Percentiles rank a stretch among this genome's conserved stretches.
These are phyloP conservation scores for Metaphire vulgaris DNA, from an alignment of 1,140 invertebrate genomes.

Conservation along the genomic window DNA sequence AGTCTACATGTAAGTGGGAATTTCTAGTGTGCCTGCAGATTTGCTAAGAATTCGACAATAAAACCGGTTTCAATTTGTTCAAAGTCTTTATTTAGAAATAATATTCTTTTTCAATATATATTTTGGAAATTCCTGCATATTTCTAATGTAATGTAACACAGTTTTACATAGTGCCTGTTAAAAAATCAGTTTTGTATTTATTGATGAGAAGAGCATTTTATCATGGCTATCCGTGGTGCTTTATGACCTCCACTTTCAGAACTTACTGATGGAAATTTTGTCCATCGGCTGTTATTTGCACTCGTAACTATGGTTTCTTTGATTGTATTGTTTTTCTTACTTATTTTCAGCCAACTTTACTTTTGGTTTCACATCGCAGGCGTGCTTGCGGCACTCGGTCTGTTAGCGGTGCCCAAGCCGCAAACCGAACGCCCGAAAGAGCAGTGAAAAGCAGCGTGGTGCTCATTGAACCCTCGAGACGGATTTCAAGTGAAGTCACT, in stretches of 20 bases:
- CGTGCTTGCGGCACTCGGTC: background rate
- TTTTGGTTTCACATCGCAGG: background rate
- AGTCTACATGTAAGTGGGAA: conserved; percentile 57
- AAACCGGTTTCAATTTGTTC: no score
- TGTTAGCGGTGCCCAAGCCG: background rate
- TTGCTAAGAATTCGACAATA: no score
- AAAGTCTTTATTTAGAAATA: no score
- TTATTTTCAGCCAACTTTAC: background rate
- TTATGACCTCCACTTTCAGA: background rate
- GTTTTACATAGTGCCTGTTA: background rate
- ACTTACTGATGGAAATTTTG: no score
- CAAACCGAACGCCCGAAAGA: background rate
- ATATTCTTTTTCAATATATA: no score
- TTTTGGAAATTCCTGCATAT: background rate
- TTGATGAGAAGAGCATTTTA: background rate
- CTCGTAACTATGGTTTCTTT: background rate
- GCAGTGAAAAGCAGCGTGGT: background rate
- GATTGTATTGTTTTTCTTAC: background rate
- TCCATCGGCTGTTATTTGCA: no score
- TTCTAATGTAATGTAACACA: background rate
- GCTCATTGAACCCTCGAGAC: no score
- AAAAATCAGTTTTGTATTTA: background rate
- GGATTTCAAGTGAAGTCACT: no score
- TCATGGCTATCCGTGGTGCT: background rate
- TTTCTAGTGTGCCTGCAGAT: no score